Base-by-base conservation (phyloP, 2,888 invertebrate species). In the Gordius sp. region DNA sequence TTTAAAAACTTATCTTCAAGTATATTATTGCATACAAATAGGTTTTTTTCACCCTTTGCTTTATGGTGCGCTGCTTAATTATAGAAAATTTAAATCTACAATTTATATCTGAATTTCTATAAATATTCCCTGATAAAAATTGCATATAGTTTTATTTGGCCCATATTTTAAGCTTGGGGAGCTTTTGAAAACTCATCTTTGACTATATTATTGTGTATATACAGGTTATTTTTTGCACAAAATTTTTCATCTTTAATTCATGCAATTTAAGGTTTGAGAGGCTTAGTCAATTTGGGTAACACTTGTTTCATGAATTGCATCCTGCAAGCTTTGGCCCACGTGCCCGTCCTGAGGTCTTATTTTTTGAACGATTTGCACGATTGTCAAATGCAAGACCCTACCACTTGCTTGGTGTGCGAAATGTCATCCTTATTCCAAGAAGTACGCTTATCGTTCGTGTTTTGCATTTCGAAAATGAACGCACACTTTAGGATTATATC, bases 271-370 rank as follows among this genome's bases (percentile, higher is more conserved):
- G 78, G 93, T 41, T 73, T 97, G 59, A 75, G 93, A 58, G 93
- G 93, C 0, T 73, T 97, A 58, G 79, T 89, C 65, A 97, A 97
- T 72, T 74, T 97, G 61, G 93, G 93, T 33, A 82, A 86, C 63
- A 93, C 93, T 2, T 97, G 93, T 72, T 97, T 89, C 68, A 87
- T 97, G 85, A 93, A 89, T 71, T 87, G 87, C 67, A 87, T 93
- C 64, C 80, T 93, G 8, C 85, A 86, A 74, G 83, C 86, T 1
- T 70, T 97, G 62, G 85, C 86, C 62, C 91, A 93, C 69, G 91
- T 89, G 2, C 89, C 91, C 1, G 72, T 91, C 41, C 72, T 97
- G 58, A 75, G 91, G 61, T 89, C 93, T 68, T 93, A 85, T 71
- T 91, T 97, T 69, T 75, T 97, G 63, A 80, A 84, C 41, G 87